Evolutionary conservation across 2,113 vertebrate species (phyloP), one percentile per base, ranked within the genome.

Genomic region (Mellivora capensis): DNA sequence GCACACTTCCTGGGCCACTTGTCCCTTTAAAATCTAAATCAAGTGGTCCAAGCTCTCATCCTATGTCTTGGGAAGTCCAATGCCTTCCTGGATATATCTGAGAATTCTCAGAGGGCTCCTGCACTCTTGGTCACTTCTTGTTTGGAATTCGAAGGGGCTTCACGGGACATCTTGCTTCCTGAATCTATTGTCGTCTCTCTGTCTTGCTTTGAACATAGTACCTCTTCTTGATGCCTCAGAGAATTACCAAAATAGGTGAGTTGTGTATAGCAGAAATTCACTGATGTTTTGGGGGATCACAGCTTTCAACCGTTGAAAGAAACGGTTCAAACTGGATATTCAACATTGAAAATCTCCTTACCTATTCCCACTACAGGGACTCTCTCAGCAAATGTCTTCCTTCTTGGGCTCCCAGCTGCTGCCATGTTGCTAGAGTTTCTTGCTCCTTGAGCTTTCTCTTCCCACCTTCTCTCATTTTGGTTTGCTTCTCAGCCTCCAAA

Each of bases 61-160:
- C 34, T 20, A 0, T 8, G 12, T 42, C 7, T 3, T 3, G 18
- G 18, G 25, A 77, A n/a, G 39, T 3, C 71, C 34, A 20, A 0
- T 23, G 47, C 31, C 80, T 90, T 69, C 11, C 13, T 49, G 49
- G 64, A 4, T 18, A 15, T 7, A 31, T 7, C 37, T 31, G 80
- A 83, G 42, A 31, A 14, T 76, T 82, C 94, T 87, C 83, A 61
- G 31, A 25, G 31, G 62, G 34, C 34, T 25, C 74, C 34, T 54
- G 25, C 2, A 15, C 21, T 80, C 74, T 25, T 1, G 34, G 25
- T 81, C 59, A 18, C n/a, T 71, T 62, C 76, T 57, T 6, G 2
- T 13, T 34, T 87, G 81, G 69, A 52, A 29, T 95, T 94, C 87
- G 47, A 69, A 81, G 27, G 3, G 47, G 42, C 64, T 61, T 47